These are phyloP conservation scores for Scolopax mira DNA, from an alignment of 2,113 vertebrate genomes.

Conservation along the genomic window DNA sequence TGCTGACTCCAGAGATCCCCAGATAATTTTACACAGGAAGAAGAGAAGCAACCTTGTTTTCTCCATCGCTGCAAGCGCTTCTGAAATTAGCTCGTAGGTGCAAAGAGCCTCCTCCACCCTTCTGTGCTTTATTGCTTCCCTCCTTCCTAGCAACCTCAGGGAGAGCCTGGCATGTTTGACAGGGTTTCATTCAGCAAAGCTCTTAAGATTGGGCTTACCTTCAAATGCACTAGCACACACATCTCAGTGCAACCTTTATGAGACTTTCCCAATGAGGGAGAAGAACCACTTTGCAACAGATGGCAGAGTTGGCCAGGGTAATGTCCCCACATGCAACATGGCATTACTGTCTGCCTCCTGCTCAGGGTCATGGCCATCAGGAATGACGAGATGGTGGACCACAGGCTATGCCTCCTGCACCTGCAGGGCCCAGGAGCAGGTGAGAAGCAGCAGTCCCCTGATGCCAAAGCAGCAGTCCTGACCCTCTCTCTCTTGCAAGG, in stretches of 20 bases:
- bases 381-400: not conserved
- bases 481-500: not conserved
- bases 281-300: not conserved
- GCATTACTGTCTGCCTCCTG: not conserved
- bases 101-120: constrained; percentile 32
- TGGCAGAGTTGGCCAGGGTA: not conserved
- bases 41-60: constrained; percentile 11
- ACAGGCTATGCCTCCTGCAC: not conserved
- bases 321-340: not conserved
- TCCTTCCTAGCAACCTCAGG: not conserved
- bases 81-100: not conserved
- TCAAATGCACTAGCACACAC: not conserved
- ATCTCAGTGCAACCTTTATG: not conserved
- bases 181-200: not conserved
- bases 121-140: constrained; percentile 13
- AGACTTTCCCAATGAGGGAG: not conserved
- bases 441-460: not conserved
- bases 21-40: not conserved
- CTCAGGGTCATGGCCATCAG: not conserved
- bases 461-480: not conserved
- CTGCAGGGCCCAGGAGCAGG: not conserved
- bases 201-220: not conserved
- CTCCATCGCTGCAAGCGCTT: not conserved
- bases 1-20: constrained; percentile 17
- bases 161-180: not conserved